Evolutionary conservation across 1,140 invertebrate genomes (phyloP), one percentile per base, ranked within the genome.

Genomic region (Penaeus chinensis): DNA sequence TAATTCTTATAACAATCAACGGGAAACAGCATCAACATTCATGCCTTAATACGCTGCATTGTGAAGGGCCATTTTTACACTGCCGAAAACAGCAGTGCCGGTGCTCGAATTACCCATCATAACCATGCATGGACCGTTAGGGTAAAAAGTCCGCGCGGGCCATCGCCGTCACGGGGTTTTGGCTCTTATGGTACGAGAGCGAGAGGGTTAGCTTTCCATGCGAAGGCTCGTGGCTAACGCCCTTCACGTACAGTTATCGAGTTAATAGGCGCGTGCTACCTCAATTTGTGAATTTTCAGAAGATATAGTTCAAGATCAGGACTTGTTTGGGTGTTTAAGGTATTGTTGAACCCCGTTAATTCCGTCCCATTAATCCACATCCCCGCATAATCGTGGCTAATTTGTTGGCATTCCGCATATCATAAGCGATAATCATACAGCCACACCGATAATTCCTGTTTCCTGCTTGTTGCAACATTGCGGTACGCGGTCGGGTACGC

Each of bases 241-340:
- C 85, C 27, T 27, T 71, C 27, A 62, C 37, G 65, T 16, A 32
- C 20, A 79, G 78, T 71, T 87, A 87, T 87, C 79, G 85, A 87
- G 79, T 87, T 87, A 87, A 87, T 87, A 87, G 85, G 85, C 85
- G 85, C 78, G 85, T 76, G 85, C 65, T 87, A 87, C 85, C 85
- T 87, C 85, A 87, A 87, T 87, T 87, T 87, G 65, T 82, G 85
- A 87, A 87, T 87, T 87, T 87, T 81, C 85, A 87, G 66, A 87
- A 69, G 85, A 77, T 81, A 87, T 87, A 66, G 85, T 87, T 87
- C 85, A 87, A 87, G 85, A 81, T 81, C 66, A n/a, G 65, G 85
- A 87, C 54, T 61, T 13, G 65, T 82, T 87, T 62, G 85, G 65
- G 62, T 81, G 54, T 54, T 54, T 54, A 54, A 13, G 54, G 54